Base-by-base conservation (phyloP, 2,797 vertebrate genomes). In the Sebastes diploproa region DNA sequence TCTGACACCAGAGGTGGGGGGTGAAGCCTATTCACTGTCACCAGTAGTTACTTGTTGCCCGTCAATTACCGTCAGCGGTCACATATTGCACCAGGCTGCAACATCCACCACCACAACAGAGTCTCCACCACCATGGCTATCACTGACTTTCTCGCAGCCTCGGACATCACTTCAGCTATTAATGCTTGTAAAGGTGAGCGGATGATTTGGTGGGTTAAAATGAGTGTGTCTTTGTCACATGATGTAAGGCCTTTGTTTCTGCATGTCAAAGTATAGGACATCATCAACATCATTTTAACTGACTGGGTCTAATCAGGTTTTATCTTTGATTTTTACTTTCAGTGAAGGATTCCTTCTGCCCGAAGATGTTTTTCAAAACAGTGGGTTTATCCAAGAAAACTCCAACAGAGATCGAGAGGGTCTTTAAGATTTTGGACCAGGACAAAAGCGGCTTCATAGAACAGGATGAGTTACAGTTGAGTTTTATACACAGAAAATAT, bases 101-200 rank as follows among this genome's bases (percentile, higher is more conserved):
- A 12, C 80, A 60, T 66, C 80, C 38, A 77, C 50, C 78, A 93
- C 93, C 42, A 46, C 42, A 88, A 89, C 87, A 89, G 42, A 30
- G 16, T 36, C 75, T 70, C 61, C 77, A 29, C 81, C 63, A 93
- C 77, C 71, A 98, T 99, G 97, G 97, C 96, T 77, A 94, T 98
- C 30, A 96, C 95, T 9, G 97, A 98, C 36, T 65, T 98, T 42
- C 95, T 98, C 20, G 96, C 95, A 20, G 93, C 95, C 14, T 95
- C 96, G 1, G 97, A 97, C 89, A 96, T 98, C 20, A 95, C 95
- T 14, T 96, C 95, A 5, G 97, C 97, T 68, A 95, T 98, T 72
- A 96, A 94, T 66, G 96, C 97, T 86, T 99, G 97, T 91, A 97
- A 97, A 97, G 97, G 97, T 98, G 91, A 95, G 68, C 71, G 5